These are phyloP conservation scores for Oreonectes daqikongensis DNA, from an alignment of 2,797 vertebrate species.

Conservation along the genomic window DNA sequence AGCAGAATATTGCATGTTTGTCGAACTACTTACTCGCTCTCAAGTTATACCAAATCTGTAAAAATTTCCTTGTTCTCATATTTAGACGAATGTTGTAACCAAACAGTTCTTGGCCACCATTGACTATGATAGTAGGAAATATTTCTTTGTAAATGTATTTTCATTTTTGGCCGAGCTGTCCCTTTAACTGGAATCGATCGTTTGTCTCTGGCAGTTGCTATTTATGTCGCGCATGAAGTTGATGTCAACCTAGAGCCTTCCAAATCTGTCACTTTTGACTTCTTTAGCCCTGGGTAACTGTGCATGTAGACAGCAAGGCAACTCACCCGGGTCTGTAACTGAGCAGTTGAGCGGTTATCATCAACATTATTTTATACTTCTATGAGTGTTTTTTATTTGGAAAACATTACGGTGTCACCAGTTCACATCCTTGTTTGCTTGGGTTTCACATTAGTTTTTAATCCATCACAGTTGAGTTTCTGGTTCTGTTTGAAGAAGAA, in stretches of 20 bases:
- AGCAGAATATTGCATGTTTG: background rate
- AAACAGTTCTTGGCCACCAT: too few species aligned
- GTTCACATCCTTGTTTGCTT: background rate
- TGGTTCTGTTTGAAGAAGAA: background rate
- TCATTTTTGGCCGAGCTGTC: too few species aligned
- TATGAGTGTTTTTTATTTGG: background rate
- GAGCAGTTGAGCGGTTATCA: background rate
- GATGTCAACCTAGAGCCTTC: background rate
- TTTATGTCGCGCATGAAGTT: background rate
- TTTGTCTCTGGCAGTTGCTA: background rate
- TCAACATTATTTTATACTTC: background rate
- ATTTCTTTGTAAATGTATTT: too few species aligned
- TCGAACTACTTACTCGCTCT: too few species aligned
- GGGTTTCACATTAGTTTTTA: background rate
- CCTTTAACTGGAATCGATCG: background rate
- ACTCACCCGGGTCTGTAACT: background rate
- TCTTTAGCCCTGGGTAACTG: background rate
- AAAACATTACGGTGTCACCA: background rate
- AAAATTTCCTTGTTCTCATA: too few species aligned
- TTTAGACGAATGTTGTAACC: too few species aligned
- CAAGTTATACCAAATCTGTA: too few species aligned
- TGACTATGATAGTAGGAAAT: too few species aligned
- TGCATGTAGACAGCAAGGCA: background rate
- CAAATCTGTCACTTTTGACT: background rate
- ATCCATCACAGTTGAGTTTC: background rate